These are phyloP conservation scores for Rhynchomys soricoides DNA, from an alignment of 2,113 vertebrate genomes.

Conservation along the genomic window DNA sequence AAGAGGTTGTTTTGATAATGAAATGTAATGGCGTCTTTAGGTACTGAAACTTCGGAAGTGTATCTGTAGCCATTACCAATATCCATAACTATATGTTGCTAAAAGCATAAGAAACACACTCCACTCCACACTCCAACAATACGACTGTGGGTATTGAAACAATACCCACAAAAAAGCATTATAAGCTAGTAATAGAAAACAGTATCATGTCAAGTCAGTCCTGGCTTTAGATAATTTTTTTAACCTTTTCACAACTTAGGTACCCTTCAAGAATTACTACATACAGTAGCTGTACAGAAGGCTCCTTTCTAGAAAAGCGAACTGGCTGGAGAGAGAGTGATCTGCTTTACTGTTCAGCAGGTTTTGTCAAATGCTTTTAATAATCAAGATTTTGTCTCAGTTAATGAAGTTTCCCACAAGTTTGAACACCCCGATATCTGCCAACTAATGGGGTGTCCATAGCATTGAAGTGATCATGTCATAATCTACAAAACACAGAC, in stretches of 20 bases:
- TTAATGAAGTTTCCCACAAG: constrained; percentile 36
- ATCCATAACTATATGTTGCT: neutral
- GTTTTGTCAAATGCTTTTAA: constrained; percentile 51
- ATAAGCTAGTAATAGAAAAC: neutral
- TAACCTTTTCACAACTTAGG: constrained; percentile 31
- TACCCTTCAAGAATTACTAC: neutral
- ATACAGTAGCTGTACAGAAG: neutral
- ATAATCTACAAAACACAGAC: neutral
- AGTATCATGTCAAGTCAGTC: neutral
- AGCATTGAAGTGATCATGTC: constrained; percentile 3
- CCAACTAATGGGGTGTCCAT: neutral
- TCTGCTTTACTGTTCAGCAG: neutral
- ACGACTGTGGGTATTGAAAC: too few species aligned
- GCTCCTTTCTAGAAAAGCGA: constrained; percentile 6
- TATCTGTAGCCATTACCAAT: neutral
- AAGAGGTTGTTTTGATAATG: constrained; percentile 25
- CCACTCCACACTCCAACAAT: too few species aligned
- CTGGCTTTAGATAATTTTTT: constrained; percentile 43
- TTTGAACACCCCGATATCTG: neutral
- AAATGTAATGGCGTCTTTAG: neutral
- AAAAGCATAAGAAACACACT: neutral
- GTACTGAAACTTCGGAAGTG: neutral
- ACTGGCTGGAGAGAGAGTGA: neutral
- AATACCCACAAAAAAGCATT: constrained; percentile 18
- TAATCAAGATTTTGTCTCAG: neutral